Evolutionary conservation across 2,797 vertebrate species (phyloP), one percentile per base, ranked within the genome.

Genomic region (Prionace glauca): DNA sequence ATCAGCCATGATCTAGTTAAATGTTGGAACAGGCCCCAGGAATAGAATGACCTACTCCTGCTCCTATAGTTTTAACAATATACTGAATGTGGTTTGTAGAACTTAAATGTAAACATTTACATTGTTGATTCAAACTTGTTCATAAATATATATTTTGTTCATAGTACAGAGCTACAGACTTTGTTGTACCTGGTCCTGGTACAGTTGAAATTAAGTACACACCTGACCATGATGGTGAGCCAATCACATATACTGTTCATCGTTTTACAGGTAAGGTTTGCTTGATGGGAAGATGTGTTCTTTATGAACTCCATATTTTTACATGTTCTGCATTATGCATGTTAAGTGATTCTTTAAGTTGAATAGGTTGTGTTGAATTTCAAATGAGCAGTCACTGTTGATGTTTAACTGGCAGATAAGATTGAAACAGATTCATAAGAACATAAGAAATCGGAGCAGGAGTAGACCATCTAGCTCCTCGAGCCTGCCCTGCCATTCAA

Each of bases 81-180:
- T 8, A 84, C 1, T 41, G 79, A 84, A 41, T 84, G 36, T 81
- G 36, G 79, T 41, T 84, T 84, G 36, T 5, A 84, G 18, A 41
- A 84, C n/a, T 41, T 84, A 20, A 84, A 84, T 41, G 14, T 74
- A 41, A 41, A 84, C 79, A 41, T 41, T 41, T 5, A 74, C 32
- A 9, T 74, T 84, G 41, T 84, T 84, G 79, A 14, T 41, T 84
- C 79, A 22, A n/a, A 65, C 65, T 91, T 91, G 60, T 14, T 65
- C 62, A 91, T 29, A 62, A 16, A 60, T 65, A 20, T 56, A 74
- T 7, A 95, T 5, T 11, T 95, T 41, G 36, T 69, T 90, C 56
- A 84, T 97, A 99, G 99, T 99, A 99, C 97, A 99, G 98, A 98
- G 99, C 99, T 96, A 99, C 99, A 65, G 99, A 99, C 97, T 99